Percentiles rank a stretch among this genome's conserved stretches.
phyloP scores from a whole-genome alignment of 2,888 invertebrate genomes.

The Priocnemis perturbator region DNA sequence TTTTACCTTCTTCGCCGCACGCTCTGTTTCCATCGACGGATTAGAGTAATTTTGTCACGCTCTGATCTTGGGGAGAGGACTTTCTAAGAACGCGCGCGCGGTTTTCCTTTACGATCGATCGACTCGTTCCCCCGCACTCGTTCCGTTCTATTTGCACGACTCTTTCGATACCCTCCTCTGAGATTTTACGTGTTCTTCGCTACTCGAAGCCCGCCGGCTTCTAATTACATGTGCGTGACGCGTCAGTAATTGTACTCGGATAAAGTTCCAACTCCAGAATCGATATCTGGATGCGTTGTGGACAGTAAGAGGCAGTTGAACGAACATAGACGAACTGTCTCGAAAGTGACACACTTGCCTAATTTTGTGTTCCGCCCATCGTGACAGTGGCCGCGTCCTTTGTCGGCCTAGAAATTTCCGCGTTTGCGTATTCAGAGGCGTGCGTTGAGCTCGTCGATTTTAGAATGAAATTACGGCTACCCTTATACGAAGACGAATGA shows the following conservation, averaged over 20 bases:
- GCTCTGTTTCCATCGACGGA: conserved; percentile 61
- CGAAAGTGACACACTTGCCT: conserved; percentile 68
- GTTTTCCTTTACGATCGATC: conserved; percentile 39
- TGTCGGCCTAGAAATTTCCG: conserved; percentile 22
- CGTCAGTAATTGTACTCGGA: too few relatives aligned
- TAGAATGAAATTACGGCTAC: background rate
- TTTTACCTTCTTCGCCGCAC: conserved; percentile 64
- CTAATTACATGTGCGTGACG: too few relatives aligned
- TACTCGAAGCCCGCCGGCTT: too few relatives aligned
- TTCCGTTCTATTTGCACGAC: background rate
- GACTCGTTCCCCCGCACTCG: background rate
- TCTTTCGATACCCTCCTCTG: background rate
- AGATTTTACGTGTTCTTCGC: too few relatives aligned
- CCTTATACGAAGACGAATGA: conserved; percentile 6
- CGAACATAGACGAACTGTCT: too few relatives aligned
- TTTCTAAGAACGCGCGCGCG: conserved; percentile 59
- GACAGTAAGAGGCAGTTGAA: too few relatives aligned
- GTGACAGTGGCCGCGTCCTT: conserved; percentile 1
- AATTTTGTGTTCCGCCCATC: conserved; percentile 43
- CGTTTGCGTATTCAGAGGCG: conserved; percentile 24
- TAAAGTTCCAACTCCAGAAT: too few relatives aligned
- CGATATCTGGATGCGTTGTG: too few relatives aligned
- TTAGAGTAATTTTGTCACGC: conserved; percentile 66
- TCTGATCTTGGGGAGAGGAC: conserved; percentile 61
- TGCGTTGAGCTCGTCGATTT: background rate